phyloP scores from a whole-genome alignment of 2,113 vertebrate genomes.

The Cercopithecus mona region DNA sequence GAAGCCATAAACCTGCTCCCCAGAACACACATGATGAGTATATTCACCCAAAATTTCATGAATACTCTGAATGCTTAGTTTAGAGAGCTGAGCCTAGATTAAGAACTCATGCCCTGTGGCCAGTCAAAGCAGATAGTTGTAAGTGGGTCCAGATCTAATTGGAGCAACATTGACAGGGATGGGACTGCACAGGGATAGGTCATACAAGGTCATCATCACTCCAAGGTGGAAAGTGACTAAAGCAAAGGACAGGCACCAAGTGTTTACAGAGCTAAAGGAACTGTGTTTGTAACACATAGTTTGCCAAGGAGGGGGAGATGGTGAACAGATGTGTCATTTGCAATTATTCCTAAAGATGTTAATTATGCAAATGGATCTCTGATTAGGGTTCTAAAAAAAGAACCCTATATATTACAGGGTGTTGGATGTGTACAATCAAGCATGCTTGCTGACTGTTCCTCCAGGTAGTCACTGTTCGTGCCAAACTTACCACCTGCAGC shows the following conservation, averaged over 20 bases:
- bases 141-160: not conserved
- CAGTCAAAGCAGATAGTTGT: not conserved
- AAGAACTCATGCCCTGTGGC: not conserved
- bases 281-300: conserved; percentile 67
- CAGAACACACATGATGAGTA: not conserved
- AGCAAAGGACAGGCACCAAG: conserved; percentile 22
- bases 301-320: conserved; percentile 55
- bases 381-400: conserved; percentile 79
- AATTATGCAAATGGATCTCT: conserved; percentile 78
- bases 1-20: not conserved
- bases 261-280: conserved; percentile 61
- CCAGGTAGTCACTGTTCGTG: conserved; percentile 55
- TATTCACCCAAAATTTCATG: not conserved
- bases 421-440: conserved; percentile 72
- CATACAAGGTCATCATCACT: not conserved
- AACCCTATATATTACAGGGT: conserved; percentile 49
- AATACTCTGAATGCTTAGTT: not conserved
- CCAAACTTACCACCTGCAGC: conserved; percentile 46
- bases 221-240: not conserved
- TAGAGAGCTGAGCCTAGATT: not conserved
- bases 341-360: conserved; percentile 81
- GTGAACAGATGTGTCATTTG: conserved; percentile 78
- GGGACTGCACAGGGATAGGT: not conserved
- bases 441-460: not conserved
- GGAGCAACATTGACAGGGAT: not conserved